These are phyloP conservation scores for Calliphora vicina DNA, from an alignment of 1,140 invertebrate genomes.

Conservation along the genomic window DNA sequence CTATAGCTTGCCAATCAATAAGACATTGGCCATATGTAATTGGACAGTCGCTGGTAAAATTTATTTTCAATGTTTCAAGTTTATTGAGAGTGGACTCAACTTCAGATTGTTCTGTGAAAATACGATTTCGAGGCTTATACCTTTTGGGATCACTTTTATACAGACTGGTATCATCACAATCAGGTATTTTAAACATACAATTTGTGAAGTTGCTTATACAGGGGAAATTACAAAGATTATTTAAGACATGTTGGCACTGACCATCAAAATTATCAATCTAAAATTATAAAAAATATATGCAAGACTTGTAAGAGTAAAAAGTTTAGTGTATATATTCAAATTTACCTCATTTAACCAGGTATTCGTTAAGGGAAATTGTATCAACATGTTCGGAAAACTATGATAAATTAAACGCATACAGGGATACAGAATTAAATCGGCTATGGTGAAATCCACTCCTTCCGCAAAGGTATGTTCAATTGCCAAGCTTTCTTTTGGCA, in stretches of 20 bases:
- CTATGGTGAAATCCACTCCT: conserved; percentile 81
- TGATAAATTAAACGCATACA: conserved; percentile 74
- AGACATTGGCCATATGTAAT: conserved; percentile 45
- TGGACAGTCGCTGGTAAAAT: conserved; percentile 48
- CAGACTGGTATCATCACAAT: conserved; percentile 65
- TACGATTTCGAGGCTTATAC: conserved; percentile 75
- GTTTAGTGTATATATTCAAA: not conserved
- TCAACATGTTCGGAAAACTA: conserved; percentile 63
- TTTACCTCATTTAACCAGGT: conserved; percentile 70
- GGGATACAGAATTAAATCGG: conserved; percentile 84
- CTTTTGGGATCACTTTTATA: conserved; percentile 82
- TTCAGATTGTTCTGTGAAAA: conserved; percentile 79
- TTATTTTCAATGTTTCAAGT: conserved; percentile 48
- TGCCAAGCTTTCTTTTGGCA: conserved; percentile 66
- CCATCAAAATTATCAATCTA: conserved; percentile 52
- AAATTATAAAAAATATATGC: not conserved
- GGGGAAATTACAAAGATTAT: conserved; percentile 46
- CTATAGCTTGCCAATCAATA: conserved; percentile 56
- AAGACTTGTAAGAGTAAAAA: too few species aligned
- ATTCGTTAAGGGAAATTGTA: conserved; percentile 71
- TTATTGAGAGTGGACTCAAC: conserved; percentile 72
- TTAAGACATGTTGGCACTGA: conserved; percentile 45
- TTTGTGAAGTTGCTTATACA: not conserved
- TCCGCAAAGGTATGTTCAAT: conserved; percentile 82
- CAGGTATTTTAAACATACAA: conserved; percentile 46